phyloP scores from a whole-genome alignment of 2,888 invertebrate species.

The Ganaspis brasiliensis region DNA sequence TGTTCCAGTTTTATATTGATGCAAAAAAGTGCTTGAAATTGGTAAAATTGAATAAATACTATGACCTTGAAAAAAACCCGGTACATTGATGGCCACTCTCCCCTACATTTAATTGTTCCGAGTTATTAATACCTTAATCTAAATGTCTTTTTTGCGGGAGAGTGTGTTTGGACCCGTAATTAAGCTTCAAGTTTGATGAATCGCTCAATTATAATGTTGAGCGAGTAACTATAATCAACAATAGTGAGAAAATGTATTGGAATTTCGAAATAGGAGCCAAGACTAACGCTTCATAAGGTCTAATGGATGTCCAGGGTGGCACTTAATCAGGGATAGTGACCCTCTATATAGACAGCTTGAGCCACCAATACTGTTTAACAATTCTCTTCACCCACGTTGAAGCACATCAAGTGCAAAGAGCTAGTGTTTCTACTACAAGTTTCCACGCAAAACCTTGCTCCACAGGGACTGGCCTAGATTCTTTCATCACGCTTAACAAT shows the following conservation, averaged over 20 bases:
- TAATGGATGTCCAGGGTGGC: constrained; percentile 28
- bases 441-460: constrained; percentile 50
- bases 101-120: too few relatives aligned
- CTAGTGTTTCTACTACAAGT: constrained; percentile 56
- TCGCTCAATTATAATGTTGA: not conserved
- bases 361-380: constrained; percentile 52
- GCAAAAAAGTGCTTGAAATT: too few relatives aligned
- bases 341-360: constrained; percentile 51
- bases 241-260: not conserved
- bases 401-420: constrained; percentile 59
- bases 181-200: too few relatives aligned
- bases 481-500: constrained; percentile 41
- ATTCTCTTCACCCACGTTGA: constrained; percentile 50
- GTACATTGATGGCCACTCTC: too few relatives aligned
- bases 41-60: too few relatives aligned
- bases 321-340: constrained; percentile 60
- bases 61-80: too few relatives aligned
- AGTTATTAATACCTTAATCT: too few relatives aligned
- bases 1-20: too few relatives aligned
- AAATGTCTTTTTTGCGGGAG: too few relatives aligned
- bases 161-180: too few relatives aligned
- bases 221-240: not conserved
- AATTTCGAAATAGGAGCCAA: not conserved
- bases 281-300: constrained; percentile 14
- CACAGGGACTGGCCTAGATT: constrained; percentile 54